Conservation (phyloP, 1,140 invertebrate genomes). For the Oncopeltus fasciatus region DNA sequence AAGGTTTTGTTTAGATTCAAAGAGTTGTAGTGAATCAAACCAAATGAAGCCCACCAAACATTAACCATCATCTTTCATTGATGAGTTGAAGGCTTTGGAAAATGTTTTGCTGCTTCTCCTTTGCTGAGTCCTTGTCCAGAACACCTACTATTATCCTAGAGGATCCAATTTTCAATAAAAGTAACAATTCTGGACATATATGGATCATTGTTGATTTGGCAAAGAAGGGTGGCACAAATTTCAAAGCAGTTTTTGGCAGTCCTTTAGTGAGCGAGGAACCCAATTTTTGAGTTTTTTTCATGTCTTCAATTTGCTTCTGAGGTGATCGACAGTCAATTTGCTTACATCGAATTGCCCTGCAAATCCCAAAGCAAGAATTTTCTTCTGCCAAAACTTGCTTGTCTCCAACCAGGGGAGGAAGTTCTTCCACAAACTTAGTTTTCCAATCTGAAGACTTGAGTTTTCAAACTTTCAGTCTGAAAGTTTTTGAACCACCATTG, state of each 20-base stretch:
- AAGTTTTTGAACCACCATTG: conserved; percentile 2
- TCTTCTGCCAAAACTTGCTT: neutral
- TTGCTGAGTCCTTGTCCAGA: neutral
- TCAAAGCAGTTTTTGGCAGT: neutral
- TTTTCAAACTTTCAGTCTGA: neutral
- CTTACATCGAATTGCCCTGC: neutral
- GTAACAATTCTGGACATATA: neutral
- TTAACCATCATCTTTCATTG: neutral
- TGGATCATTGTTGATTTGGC: neutral
- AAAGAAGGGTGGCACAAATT: neutral
- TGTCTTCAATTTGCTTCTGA: neutral
- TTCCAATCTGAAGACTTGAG: neutral
- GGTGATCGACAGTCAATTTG: neutral
- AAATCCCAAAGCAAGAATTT: neutral
- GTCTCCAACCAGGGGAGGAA: neutral
- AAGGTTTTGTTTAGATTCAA: neutral
- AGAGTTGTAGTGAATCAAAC: neutral
- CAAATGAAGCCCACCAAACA: conserved; percentile 1
- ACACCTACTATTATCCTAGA: neutral
- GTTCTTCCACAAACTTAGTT: neutral
- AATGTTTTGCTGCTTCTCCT: neutral
- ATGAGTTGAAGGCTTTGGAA: neutral
- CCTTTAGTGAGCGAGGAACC: neutral
- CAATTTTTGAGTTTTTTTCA: neutral
- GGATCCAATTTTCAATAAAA: conserved; percentile 1